Base-by-base conservation (phyloP, 2,113 vertebrate genomes). In the Varanus salvator region DNA sequence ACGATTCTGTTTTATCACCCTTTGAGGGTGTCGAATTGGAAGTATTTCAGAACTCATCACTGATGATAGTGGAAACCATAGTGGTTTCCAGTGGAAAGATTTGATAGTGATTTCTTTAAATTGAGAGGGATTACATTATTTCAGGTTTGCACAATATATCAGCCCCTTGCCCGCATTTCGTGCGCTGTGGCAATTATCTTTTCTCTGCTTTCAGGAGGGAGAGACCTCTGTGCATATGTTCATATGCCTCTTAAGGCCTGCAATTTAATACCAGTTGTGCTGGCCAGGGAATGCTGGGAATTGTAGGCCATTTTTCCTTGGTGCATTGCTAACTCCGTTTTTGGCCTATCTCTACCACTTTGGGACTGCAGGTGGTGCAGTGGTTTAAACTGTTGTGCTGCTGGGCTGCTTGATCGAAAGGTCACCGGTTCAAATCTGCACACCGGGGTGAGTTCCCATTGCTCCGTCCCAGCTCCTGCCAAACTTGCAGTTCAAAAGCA, bases 1-100 rank as follows among this genome's bases (percentile, higher is more conserved):
- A 78, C 31, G 44, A 15, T 11, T 80, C 19, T 25, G 44, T 52
- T 87, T 87, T 80, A 78, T 87, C 75, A 68, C 17, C 69, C 86
- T n/a, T 87, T 86, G 50, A 71, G 71, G 69, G n/a, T 54, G 71
- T 57, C 60, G 84, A 75, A 34, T 68, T n/a, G 86, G 29, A 44
- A 34, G 64, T 77, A 25, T 71, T 87, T 50, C 86, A 69, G 27
- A 69, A 34, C 86, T 52, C 48, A 50, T 29, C 52, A 38, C 60
- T 34, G 64, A 87, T 52, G 52, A 64, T 64, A 54, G 8, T 15
- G 21, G 48, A 19, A 87, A 54, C 44, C 27, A 50, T 50, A 23
- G 74, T 27, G 44, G 8, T 38, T 38, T 76, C 17, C 34, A 38
- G 74, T 78, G 76, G 38, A 9, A 44, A 27, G 38, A 78, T 78